Base-by-base conservation (phyloP, 2,797 vertebrate genomes). In the Taeniopygia guttata region DNA sequence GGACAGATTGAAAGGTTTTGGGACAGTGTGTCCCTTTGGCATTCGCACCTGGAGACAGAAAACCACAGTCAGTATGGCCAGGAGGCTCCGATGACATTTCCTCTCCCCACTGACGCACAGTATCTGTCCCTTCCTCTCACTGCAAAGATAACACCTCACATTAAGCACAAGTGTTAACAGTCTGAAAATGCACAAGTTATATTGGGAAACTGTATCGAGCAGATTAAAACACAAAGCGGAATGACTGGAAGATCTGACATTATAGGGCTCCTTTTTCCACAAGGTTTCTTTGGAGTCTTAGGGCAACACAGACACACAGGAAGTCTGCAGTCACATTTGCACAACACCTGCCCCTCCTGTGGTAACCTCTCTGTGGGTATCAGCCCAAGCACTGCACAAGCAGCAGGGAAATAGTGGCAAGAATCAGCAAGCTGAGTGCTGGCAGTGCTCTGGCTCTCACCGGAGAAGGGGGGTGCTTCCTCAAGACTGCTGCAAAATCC, bases 1-100 rank as follows among this genome's bases (percentile, higher is more conserved):
- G 5, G 99, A 99, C 42, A 99, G 96, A 68, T 99, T 99, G 97
- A 99, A 99, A 23, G 99, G 99, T 84, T 98, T 99, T 34, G 98
- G 98, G n/a, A 99, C 26, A 0, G 99, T 99, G 66, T 70, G 95
- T 8, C 98, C 98, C 91, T 97, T 99, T 0, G 83, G 58, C 62
- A 96, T 77, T 89, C 97, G 98, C 10, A 88, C 86, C 99, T 99
- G 74, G 13, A 83, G 89, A 93, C 9, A 93, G 48, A 94, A 88
- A 32, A n/a, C 10, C 15, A 30, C 5, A 21, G 67, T 92, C 19
- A 60, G 43, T 52, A 42, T 2, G 25, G n/a, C 17, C 34, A 59
- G n/a, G 43, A 51, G 17, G 19, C 17, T 63, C 34, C 4, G 1
- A 26, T 11, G 23, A 36, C 20, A 20, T 56, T 68, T 58, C 40